Evolutionary conservation across 1,140 invertebrate genomes (phyloP).

Genomic region (Macrocentrus cingulum): DNA sequence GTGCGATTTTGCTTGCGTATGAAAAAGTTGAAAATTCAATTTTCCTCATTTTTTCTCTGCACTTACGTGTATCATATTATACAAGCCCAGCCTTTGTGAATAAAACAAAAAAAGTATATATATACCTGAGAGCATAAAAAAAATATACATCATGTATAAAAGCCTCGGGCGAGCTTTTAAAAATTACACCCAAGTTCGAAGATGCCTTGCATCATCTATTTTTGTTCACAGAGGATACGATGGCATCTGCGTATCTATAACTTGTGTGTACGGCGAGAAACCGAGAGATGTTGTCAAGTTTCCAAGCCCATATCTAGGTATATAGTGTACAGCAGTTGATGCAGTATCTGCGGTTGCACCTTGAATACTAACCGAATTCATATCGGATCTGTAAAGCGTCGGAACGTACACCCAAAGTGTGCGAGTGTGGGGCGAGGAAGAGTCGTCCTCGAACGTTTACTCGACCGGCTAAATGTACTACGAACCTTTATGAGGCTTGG

Average conservation of each 20-base stretch:
- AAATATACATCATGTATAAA: too few species aligned
- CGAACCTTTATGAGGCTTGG: conserved; percentile 27
- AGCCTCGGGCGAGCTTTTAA: too few species aligned
- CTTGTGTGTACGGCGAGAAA: conserved; percentile 3
- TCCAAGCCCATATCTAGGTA: conserved; percentile 11
- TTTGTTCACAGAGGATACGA: too few species aligned
- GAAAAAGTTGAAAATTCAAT: too few species aligned
- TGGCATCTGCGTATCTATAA: conserved; percentile 20
- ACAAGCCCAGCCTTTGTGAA: too few species aligned
- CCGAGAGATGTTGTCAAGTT: conserved; percentile 11
- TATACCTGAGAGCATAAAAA: too few species aligned
- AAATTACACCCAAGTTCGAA: too few species aligned
- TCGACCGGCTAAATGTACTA: conserved; percentile 25
- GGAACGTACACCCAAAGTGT: conserved; percentile 6
- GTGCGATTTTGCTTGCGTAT: too few species aligned
- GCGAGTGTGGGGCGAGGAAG: background rate
- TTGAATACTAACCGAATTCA: conserved; percentile 26
- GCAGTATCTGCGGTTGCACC: conserved; percentile 22
- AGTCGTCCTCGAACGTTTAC: conserved; percentile 21
- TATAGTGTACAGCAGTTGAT: conserved; percentile 13
- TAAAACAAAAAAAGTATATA: too few species aligned
- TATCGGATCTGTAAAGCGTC: conserved; percentile 21
- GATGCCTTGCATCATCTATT: too few species aligned
- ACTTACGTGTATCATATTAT: too few species aligned
- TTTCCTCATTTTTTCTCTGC: too few species aligned